These are phyloP conservation scores for Gonocerus acuteangulatus DNA, from an alignment of 2,888 invertebrate species.

Conservation along the genomic window DNA sequence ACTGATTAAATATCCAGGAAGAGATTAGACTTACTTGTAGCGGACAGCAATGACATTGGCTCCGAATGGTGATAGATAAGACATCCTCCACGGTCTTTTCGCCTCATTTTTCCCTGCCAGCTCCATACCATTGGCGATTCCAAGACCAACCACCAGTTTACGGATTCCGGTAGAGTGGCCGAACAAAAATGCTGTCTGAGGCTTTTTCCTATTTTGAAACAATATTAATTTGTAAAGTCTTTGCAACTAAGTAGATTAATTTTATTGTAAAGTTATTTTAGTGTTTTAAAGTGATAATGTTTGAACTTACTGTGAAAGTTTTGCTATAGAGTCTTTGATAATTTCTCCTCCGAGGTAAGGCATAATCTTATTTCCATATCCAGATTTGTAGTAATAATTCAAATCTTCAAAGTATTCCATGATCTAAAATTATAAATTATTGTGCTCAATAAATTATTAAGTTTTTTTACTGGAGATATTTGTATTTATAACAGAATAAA, in stretches of 20 bases:
- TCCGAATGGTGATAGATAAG: conserved; percentile 61
- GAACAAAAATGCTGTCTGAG: not conserved
- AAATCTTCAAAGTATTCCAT: conserved; percentile 73
- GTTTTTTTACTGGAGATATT: too few relatives aligned
- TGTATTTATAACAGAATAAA: too few relatives aligned
- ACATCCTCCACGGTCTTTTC: conserved; percentile 58
- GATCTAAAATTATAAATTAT: conserved; percentile 43
- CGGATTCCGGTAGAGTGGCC: not conserved
- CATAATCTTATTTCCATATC: conserved; percentile 60
- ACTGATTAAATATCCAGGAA: too few relatives aligned
- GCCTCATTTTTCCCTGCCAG: conserved; percentile 37
- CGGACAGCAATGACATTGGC: conserved; percentile 67
- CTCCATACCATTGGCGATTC: not conserved
- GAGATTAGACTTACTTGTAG: conserved; percentile 66
- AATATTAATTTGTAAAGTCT: too few relatives aligned
- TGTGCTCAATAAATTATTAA: too few relatives aligned
- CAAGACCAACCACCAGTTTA: not conserved
- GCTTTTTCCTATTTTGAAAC: not conserved
- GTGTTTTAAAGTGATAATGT: too few relatives aligned
- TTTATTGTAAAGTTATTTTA: too few relatives aligned
- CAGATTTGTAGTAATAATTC: conserved; percentile 63
- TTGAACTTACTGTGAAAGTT: too few relatives aligned
- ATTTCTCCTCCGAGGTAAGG: too few relatives aligned
- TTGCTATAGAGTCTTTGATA: too few relatives aligned
- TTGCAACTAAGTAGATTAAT: too few relatives aligned